Base-by-base conservation (phyloP, 2,888 invertebrate species). In the Deilephila porcellus region DNA sequence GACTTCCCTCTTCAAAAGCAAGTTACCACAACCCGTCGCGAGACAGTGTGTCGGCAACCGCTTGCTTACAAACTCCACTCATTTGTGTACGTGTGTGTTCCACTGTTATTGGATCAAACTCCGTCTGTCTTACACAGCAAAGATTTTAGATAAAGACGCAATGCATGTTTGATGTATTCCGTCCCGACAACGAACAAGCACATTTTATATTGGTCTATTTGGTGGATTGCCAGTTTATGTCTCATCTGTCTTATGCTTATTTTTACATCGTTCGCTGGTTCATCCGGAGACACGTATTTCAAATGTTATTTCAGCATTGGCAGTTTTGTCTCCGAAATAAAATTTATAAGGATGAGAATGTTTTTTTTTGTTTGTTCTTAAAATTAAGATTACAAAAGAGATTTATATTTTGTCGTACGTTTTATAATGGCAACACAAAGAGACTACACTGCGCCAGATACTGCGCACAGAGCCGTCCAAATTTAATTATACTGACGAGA, bases 1-100 rank as follows among this genome's bases (percentile, higher is more conserved):
- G 77, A 88, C 19, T 78, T 20, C 14, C 8, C 34, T 52, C 67
- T 73, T 77, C 76, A 76, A 83, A 84, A 86, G 83, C 84, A 85
- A 86, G 87, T 86, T 87, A 86, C 85, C 86, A 77, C 85, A 86
- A 84, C 85, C 84, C 80, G 82, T 76, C 83, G 83, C 85, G 80
- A 81, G 81, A 82, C 85, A 82, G 79, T 80, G 84, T 85, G 84
- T 85, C 81, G 81, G 82, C 82, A 82, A 83, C 85, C 85, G 82
- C 82, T 86, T 84, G 83, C 82, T 77, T 80, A 85, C 80, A 82
- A 84, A 85, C 85, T 83, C 73, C 77, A 78, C 77, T 80, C 77
- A 79, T 83, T 81, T 80, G 76, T 81, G 76, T 79, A 76, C 74
- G 75, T 77, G 71, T 79, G 78, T 71, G 29, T 73, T 77, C 78